phyloP scores from a whole-genome alignment of 92 coral and sea anemone species.

The Phenganax stokvisi region DNA sequence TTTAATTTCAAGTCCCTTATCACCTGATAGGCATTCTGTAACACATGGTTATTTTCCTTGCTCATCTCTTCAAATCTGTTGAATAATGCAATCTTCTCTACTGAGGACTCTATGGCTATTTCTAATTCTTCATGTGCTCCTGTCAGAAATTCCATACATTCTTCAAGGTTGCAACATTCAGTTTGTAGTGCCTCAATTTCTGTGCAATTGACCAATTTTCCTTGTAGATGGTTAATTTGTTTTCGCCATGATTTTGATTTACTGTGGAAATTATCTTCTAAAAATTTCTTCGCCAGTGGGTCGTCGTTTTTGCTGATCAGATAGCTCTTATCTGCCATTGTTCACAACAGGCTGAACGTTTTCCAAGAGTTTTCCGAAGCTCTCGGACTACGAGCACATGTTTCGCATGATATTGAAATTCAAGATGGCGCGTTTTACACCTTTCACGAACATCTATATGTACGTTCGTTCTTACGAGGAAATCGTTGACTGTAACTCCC shows the following conservation, averaged over 20 bases:
- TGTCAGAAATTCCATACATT: slow-evolving; percentile 3
- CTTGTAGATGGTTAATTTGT: slow-evolving; percentile 19
- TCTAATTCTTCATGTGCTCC: slow-evolving; percentile 35
- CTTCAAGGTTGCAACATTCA: slow-evolving; percentile 21
- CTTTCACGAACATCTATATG: too few species aligned
- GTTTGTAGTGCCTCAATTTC: slow-evolving; percentile 21
- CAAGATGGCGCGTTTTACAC: neutral
- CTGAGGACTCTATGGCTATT: neutral
- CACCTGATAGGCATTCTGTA: slow-evolving; percentile 20
- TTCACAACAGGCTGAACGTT: neutral
- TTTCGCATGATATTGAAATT: too few species aligned
- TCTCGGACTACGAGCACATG: neutral
- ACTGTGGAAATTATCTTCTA: neutral
- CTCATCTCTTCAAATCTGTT: slow-evolving; percentile 31
- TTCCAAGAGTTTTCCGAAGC: neutral
- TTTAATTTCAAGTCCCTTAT: slow-evolving; percentile 31
- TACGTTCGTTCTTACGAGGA: neutral
- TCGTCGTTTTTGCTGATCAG: neutral
- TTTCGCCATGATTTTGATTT: slow-evolving; percentile 29
- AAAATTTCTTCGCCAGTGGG: neutral
- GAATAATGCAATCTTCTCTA: slow-evolving; percentile 27
- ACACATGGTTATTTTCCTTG: slow-evolving; percentile 29
- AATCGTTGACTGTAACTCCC: slow-evolving; percentile 6
- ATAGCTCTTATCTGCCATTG: neutral
- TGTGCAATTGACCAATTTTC: slow-evolving; percentile 6